Evolutionary conservation across 2,888 invertebrate species (phyloP).

Genomic region (Agonopterix subpropinquella): DNA sequence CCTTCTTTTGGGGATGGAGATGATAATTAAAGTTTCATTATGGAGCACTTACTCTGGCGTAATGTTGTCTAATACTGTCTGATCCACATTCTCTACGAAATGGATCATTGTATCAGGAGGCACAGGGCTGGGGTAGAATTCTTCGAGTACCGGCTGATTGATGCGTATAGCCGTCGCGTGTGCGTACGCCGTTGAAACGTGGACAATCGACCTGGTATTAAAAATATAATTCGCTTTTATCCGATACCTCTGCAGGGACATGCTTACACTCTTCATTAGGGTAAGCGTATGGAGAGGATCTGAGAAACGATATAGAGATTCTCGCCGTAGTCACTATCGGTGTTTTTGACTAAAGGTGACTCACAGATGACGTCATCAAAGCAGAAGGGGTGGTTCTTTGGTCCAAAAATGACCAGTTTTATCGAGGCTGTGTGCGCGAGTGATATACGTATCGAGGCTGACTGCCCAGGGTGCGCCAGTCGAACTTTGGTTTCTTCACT

Average conservation of each 20-base stretch:
- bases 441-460: too few species aligned
- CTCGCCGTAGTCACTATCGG: neutral
- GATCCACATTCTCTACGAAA: conserved; percentile 21
- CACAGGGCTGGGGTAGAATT: conserved; percentile 21
- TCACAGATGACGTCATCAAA: too few species aligned
- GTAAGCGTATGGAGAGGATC: neutral
- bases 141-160: conserved; percentile 14
- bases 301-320: neutral
- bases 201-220: conserved; percentile 28
- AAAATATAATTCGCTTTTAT: neutral
- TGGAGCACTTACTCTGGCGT: neutral
- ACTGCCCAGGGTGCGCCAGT: too few species aligned
- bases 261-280: neutral
- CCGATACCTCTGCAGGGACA: neutral
- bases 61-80: neutral
- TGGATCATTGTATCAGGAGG: conserved; percentile 21
- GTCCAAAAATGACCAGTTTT: too few species aligned
- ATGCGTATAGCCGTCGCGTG: conserved; percentile 46
- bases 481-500: too few species aligned
- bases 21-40: too few species aligned
- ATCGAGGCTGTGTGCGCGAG: too few species aligned
- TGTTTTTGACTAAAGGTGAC: neutral
- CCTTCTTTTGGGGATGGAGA: too few species aligned
- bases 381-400: too few species aligned
- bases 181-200: conserved; percentile 40